A percentile compares a stretch with the other conserved stretches of the same genome.
Evolutionary conservation across 2,113 vertebrate genomes (phyloP).

Genomic region (Columba janthina): DNA sequence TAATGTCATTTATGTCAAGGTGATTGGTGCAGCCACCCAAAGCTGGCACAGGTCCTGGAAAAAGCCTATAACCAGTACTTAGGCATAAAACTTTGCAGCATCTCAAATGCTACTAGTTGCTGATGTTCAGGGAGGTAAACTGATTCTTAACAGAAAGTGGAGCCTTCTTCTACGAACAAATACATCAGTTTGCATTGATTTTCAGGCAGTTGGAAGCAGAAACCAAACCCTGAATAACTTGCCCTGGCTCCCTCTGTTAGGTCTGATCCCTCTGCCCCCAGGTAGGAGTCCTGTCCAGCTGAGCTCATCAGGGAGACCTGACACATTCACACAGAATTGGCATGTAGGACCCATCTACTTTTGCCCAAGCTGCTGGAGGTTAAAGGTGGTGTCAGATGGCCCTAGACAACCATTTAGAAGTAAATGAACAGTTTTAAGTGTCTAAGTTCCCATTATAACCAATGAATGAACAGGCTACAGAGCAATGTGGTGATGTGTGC

Average conservation of each 20-base stretch:
- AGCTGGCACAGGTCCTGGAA: not conserved
- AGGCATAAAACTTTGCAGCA: not conserved
- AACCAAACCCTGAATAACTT: not conserved
- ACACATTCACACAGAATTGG: not conserved
- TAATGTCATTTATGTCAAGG: not conserved
- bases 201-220: not conserved
- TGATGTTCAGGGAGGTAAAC: not conserved
- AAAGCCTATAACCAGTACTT: not conserved
- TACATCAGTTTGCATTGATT: not conserved
- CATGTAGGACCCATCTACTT: not conserved
- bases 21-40: not conserved
- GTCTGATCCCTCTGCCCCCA: not conserved
- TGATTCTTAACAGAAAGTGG: not conserved
- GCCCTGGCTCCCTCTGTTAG: not conserved
- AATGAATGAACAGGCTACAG: not conserved
- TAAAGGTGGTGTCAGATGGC: not conserved
- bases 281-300: not conserved
- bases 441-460: not conserved
- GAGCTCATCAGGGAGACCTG: not conserved
- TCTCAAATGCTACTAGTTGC: not conserved
- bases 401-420: not conserved
- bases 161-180: not conserved
- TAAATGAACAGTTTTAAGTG: not conserved
- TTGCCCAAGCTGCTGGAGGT: not conserved
- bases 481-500: not conserved